Evolutionary conservation across 2,113 vertebrate genomes (phyloP).

Genomic region (Aphelocoma coerulescens): DNA sequence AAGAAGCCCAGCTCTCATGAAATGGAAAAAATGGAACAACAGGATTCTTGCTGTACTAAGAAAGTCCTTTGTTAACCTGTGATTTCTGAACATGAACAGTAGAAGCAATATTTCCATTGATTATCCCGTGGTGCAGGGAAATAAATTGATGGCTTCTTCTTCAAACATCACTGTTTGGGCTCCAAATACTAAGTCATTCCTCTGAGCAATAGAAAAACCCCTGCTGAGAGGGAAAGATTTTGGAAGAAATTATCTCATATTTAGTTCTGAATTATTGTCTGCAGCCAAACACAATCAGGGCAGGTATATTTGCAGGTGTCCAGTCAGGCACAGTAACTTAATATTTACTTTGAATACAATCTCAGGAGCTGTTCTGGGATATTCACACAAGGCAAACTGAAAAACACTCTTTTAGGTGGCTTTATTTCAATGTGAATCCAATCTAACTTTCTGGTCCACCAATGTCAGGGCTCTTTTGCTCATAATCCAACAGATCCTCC

Average conservation of each 20-base stretch:
- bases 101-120: neutral
- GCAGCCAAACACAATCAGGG: neutral
- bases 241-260: neutral
- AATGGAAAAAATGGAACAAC: neutral
- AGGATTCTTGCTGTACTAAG: neutral
- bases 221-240: neutral
- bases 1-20: neutral
- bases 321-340: neutral
- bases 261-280: neutral
- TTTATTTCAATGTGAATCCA: neutral
- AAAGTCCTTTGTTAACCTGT: neutral
- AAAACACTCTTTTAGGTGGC: neutral
- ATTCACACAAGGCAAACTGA: neutral
- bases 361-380: neutral
- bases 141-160: neutral
- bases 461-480: neutral
- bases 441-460: neutral
- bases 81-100: neutral
- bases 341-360: neutral
- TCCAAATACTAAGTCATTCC: neutral
- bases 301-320: neutral
- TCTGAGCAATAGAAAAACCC: neutral
- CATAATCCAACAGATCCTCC: neutral
- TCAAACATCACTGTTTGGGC: neutral
- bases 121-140: neutral